phyloP scores from a whole-genome alignment of 2,797 vertebrate genomes.

The Phalanger gymnotis region DNA sequence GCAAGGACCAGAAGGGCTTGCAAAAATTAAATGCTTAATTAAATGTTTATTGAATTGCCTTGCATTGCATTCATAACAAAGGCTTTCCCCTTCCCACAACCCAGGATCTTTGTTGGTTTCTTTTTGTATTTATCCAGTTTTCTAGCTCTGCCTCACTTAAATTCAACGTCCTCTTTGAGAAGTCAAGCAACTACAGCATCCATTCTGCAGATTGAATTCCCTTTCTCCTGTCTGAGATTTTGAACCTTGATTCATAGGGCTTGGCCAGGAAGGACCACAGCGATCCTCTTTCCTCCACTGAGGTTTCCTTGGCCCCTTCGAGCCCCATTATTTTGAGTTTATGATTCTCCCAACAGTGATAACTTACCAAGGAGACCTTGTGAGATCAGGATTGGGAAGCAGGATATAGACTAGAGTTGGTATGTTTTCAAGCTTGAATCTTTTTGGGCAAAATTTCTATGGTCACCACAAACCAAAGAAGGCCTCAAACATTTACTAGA shows the following conservation, averaged over 20 bases:
- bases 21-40: neutral
- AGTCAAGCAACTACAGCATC: neutral
- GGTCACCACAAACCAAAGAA: neutral
- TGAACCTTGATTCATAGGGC: neutral
- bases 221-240: neutral
- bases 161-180: neutral
- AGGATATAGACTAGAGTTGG: neutral
- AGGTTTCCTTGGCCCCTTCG: neutral
- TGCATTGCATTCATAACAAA: neutral
- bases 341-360: neutral
- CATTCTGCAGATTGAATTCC: neutral
- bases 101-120: neutral
- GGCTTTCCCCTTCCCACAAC: neutral
- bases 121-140: neutral
- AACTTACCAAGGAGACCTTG: neutral
- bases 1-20: neutral
- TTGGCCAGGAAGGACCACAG: neutral
- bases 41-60: neutral
- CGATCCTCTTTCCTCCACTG: neutral
- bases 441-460: slow-evolving; percentile 1
- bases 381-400: neutral
- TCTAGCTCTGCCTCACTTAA: neutral
- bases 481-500: neutral
- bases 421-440: neutral
- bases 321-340: neutral